A percentile compares a stretch with the other conserved stretches of the same genome.
Evolutionary conservation across 1,140 invertebrate species (phyloP).

Genomic region (Akabosia matsudoensis): DNA sequence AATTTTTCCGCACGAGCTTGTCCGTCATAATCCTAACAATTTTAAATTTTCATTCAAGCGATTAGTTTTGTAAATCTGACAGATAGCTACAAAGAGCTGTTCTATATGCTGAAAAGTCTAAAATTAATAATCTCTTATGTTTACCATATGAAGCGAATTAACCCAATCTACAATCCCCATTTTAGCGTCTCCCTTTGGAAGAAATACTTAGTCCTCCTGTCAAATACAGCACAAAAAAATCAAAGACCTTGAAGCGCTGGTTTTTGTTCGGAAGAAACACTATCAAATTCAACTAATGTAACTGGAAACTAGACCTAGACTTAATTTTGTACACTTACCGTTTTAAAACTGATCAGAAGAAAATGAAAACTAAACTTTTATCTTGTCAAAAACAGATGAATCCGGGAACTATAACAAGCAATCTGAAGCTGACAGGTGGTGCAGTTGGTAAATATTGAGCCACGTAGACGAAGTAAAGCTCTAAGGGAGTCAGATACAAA

Average conservation of each 20-base stretch:
- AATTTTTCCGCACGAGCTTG: slow-evolving; percentile 82
- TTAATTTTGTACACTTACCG: no score
- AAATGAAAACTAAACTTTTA: no score
- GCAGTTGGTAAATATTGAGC: neutral
- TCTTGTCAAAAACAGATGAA: neutral
- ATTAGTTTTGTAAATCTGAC: neutral
- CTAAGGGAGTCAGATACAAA: neutral
- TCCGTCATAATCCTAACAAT: slow-evolving; percentile 78
- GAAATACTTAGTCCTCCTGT: no score
- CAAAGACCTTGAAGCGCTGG: neutral
- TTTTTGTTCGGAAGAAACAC: no score
- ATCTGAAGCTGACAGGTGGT: neutral
- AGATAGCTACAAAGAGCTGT: neutral
- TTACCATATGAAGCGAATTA: slow-evolving; percentile 43
- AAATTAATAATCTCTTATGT: neutral
- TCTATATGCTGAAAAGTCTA: neutral
- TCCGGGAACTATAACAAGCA: neutral
- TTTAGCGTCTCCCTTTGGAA: neutral
- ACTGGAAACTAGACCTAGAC: no score
- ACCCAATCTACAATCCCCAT: slow-evolving; percentile 43
- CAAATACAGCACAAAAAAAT: neutral
- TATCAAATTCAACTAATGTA: no score
- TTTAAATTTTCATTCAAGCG: slow-evolving; percentile 11
- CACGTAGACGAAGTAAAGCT: neutral
- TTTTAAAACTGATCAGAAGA: neutral